Conservation (phyloP, 2,888 invertebrate genomes). For the Xestia rhomboidea region DNA sequence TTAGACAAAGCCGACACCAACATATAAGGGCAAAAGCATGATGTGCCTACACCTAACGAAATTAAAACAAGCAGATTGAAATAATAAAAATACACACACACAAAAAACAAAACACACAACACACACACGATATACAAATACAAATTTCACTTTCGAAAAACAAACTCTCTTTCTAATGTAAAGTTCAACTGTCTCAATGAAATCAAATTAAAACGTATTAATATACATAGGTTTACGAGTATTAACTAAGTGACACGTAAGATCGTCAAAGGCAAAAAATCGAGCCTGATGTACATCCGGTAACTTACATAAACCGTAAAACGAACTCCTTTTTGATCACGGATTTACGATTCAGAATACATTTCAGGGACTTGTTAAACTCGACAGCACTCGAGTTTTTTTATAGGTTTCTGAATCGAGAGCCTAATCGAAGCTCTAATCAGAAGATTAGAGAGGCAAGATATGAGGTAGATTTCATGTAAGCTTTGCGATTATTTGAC, state of each 20-base stretch:
- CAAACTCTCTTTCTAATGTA: background rate
- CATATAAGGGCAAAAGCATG: no score
- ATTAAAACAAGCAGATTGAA: background rate
- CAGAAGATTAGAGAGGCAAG: background rate
- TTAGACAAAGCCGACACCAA: no score
- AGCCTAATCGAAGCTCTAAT: background rate
- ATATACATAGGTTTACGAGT: background rate
- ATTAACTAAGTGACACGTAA: background rate
- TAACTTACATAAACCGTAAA: slow-evolving; percentile 25
- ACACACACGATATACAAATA: no score
- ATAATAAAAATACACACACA: no score
- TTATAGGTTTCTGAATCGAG: background rate
- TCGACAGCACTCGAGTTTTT: background rate
- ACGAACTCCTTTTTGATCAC: slow-evolving; percentile 1
- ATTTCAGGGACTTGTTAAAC: slow-evolving; percentile 1
- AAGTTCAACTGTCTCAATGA: background rate
- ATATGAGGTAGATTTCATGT: background rate
- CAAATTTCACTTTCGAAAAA: background rate
- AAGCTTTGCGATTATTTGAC: background rate
- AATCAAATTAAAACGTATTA: slow-evolving; percentile 4
- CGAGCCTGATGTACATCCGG: background rate
- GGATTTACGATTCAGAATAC: slow-evolving; percentile 29
- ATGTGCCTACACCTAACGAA: no score
- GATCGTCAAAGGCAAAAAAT: background rate
- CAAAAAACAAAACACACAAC: no score